Evolutionary conservation across 2,888 invertebrate species (phyloP), one percentile per base, ranked within the genome.

Genomic region (Phytoseiulus persimilis): DNA sequence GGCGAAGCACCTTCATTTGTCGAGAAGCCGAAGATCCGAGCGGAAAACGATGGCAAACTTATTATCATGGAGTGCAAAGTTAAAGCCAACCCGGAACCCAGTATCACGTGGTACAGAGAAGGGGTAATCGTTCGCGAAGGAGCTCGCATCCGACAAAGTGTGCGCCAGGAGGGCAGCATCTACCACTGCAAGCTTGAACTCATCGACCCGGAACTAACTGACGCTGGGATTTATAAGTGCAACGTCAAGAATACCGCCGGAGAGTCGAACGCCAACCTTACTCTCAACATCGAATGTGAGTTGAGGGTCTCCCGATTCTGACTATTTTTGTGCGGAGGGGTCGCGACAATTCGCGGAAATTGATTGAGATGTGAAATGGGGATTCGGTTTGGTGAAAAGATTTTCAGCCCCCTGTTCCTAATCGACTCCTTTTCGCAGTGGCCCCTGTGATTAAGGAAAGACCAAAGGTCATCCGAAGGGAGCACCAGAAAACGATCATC

Each of bases 11-110:
- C 99, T 90, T 96, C 96, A 39, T 99, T 99, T 93, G 95, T 98
- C 93, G 98, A 98, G 94, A 99, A 99, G 94, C 99, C 99, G 91
- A 95, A 96, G 94, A 99, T 99, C 94, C 97, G 98, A 94, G 99
- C 99, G 93, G 98, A 98, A 94, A 97, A 97, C 93, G 96, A 96
- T 92, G 98, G 98, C 92, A 98, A 98, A 91, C 95, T 98, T 92
- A 98, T 99, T 92, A 96, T 97, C 91, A 97, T 99, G 96, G 96
- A 97, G 94, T 98, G 98, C 94, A 95, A 95, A 92, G 96, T 96
- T 90, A 93, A 93, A 93, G 98, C 98, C 89, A 96, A 96, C 94
- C 98, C 98, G 91, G 97, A 96, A 93, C 98, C 99, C 89, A 95
- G 95, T 92, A 96, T 98, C 91, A 96, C 96, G 91, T 99, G 99